Conservation (phyloP, 1,140 invertebrate species). For the Aphaenogaster rudis region DNA sequence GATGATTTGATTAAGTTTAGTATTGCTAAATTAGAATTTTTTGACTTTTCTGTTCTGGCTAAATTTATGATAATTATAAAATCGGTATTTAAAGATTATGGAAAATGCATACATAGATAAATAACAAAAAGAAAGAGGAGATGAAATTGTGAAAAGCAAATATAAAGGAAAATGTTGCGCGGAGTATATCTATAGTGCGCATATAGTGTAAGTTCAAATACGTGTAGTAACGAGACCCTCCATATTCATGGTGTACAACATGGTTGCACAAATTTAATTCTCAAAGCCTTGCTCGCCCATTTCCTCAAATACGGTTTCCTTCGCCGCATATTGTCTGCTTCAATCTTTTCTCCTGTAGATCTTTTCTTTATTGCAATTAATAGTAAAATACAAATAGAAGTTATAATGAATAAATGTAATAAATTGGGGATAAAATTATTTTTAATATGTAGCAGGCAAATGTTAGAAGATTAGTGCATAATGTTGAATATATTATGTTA, state of each 20-base stretch:
- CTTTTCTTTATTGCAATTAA: neutral
- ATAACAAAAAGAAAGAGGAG: conserved; percentile 4
- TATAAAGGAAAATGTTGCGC: conserved; percentile 54
- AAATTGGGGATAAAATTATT: neutral
- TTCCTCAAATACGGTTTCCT: conserved; percentile 64
- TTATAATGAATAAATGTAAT: neutral
- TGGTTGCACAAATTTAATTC: conserved; percentile 85
- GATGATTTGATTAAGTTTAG: neutral
- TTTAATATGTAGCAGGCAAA: neutral
- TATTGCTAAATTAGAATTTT: conserved; percentile 69
- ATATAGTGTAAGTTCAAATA: conserved; percentile 76
- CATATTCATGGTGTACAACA: conserved; percentile 85
- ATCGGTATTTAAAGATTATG: conserved; percentile 35
- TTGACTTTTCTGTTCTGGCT: conserved; percentile 24
- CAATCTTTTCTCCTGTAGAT: conserved; percentile 62
- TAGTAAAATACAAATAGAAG: neutral
- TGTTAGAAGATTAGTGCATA: neutral
- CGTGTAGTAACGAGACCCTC: conserved; percentile 83
- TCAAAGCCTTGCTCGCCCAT: conserved; percentile 68
- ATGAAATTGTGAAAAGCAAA: conserved; percentile 23
- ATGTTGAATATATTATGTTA: conserved; percentile 1
- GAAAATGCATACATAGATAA: conserved; percentile 42
- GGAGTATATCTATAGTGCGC: conserved; percentile 72
- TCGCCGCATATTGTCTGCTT: conserved; percentile 23
- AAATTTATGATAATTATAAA: conserved; percentile 83